Conservation (phyloP, 2,797 vertebrate species). For the Chelidonichthys spinosus region DNA sequence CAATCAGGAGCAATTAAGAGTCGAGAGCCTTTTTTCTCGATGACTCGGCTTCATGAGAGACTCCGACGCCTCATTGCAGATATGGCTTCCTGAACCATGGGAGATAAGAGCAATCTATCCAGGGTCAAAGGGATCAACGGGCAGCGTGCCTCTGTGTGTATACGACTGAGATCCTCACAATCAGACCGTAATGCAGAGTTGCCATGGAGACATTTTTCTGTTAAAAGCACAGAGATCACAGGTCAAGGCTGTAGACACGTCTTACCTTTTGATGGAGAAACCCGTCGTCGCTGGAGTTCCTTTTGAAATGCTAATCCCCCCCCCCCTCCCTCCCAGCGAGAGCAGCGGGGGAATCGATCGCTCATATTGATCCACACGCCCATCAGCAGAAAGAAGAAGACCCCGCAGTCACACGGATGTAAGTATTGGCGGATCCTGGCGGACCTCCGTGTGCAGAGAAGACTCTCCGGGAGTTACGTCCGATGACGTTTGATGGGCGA, state of each 20-base stretch:
- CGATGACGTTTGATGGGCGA: slow-evolving; percentile 29
- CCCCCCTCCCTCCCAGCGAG: neutral
- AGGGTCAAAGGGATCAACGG: slow-evolving; percentile 63
- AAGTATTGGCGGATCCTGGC: slow-evolving; percentile 8
- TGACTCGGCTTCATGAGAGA: slow-evolving; percentile 59
- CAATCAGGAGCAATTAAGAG: slow-evolving; percentile 63
- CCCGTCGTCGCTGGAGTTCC: slow-evolving; percentile 23
- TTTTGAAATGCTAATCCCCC: slow-evolving; percentile 61
- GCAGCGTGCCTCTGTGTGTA: slow-evolving; percentile 3
- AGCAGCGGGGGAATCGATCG: slow-evolving; percentile 44
- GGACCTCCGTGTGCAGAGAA: slow-evolving; percentile 16
- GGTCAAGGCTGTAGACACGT: slow-evolving; percentile 33
- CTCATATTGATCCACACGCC: slow-evolving; percentile 41
- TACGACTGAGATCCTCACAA: slow-evolving; percentile 31
- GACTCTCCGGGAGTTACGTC: slow-evolving; percentile 4
- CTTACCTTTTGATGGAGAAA: slow-evolving; percentile 47
- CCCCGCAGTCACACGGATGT: slow-evolving; percentile 14
- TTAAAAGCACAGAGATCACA: slow-evolving; percentile 18
- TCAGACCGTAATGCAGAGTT: slow-evolving; percentile 27
- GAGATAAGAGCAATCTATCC: slow-evolving; percentile 70
- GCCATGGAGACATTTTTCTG: slow-evolving; percentile 10
- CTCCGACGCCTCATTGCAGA: slow-evolving; percentile 66
- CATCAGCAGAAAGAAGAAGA: slow-evolving; percentile 42
- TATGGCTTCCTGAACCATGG: slow-evolving; percentile 61
- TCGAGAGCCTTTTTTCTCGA: slow-evolving; percentile 26